Conservation (phyloP, 92 coral and sea anemone genomes). For the Siderastrea siderea region DNA sequence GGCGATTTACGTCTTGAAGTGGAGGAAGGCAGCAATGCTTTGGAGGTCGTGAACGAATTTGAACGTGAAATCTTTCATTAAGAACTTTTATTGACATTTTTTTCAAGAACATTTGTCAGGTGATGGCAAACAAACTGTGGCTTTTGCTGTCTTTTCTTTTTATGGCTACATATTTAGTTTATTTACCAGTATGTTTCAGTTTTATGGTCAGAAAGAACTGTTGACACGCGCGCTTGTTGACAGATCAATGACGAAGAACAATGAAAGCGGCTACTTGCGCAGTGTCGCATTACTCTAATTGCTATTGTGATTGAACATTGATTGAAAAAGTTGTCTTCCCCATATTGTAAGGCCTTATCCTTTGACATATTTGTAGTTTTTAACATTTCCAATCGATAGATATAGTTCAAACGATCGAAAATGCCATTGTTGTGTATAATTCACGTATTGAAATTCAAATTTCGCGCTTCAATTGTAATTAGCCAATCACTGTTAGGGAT, state of each 20-base stretch:
- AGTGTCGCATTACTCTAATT: conserved; percentile 23
- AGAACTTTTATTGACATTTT: background rate
- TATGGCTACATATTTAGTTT: background rate
- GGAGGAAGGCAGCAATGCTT: conserved; percentile 8
- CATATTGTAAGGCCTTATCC: conserved; percentile 9
- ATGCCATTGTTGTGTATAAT: background rate
- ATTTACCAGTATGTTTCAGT: background rate
- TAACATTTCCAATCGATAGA: conserved; percentile 9
- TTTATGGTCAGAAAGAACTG: background rate
- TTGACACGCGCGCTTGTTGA: background rate
- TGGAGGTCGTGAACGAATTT: background rate
- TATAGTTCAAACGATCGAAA: conserved; percentile 4
- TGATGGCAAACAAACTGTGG: background rate
- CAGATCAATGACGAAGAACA: conserved; percentile 7
- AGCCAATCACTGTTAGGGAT: conserved; percentile 20
- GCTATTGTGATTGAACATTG: background rate
- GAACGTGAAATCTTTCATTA: background rate
- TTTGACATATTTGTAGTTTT: background rate
- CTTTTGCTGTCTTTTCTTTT: background rate
- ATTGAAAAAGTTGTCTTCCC: conserved; percentile 19
- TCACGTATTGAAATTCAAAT: conserved; percentile 22
- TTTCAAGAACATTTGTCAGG: background rate
- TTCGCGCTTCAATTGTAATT: conserved; percentile 21
- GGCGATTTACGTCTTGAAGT: conserved; percentile 12
- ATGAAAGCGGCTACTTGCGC: background rate